Evolutionary conservation across 2,113 vertebrate species (phyloP).

Genomic region (Lophochroa leadbeateri): DNA sequence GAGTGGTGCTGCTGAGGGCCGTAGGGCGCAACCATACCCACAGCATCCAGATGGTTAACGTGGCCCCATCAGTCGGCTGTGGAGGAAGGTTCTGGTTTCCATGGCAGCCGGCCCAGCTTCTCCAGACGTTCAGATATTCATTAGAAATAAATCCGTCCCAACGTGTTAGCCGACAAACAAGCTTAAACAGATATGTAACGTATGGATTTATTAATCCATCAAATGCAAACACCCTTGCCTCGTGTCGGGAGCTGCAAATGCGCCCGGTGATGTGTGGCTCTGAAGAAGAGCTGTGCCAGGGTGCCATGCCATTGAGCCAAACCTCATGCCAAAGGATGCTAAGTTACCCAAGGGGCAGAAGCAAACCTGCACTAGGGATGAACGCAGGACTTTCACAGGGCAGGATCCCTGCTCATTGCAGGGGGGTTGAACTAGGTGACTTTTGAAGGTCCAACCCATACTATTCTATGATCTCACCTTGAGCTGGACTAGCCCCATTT

Average conservation of each 20-base stretch:
- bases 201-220: constrained; percentile 48
- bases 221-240: background rate
- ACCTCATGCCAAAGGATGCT: fast-evolving
- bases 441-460: background rate
- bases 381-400: background rate
- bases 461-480: background rate
- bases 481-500: background rate
- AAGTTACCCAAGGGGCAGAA: background rate
- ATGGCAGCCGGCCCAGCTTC: constrained; percentile 32
- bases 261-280: fast-evolving
- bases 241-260: background rate
- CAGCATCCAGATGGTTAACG: background rate
- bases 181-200: constrained; percentile 1
- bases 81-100: background rate
- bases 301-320: fast-evolving
- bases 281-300: fast-evolving
- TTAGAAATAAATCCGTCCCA: constrained; percentile 31
- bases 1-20: background rate
- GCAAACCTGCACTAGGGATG: background rate
- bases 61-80: fast-evolving
- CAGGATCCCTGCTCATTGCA: background rate
- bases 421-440: background rate
- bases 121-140: background rate
- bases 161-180: constrained; percentile 23
- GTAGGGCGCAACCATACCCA: background rate